phyloP scores from a whole-genome alignment of 2,797 vertebrate genomes.

The Takifugu rubripes region DNA sequence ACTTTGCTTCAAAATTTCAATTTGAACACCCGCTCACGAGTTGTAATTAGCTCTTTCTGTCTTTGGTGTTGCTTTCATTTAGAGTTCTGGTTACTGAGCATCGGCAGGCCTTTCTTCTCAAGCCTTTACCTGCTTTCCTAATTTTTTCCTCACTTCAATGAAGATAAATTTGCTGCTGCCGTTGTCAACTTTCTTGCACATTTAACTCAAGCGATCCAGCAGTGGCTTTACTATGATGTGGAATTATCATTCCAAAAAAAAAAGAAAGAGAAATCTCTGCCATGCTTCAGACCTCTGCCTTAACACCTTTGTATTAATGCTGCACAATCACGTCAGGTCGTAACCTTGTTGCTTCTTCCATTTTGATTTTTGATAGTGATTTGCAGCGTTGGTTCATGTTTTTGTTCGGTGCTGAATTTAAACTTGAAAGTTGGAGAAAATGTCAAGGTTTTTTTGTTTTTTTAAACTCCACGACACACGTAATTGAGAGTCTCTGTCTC shows the following conservation, averaged over 20 bases:
- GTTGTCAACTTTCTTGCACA: not conserved
- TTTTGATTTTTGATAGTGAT: conserved; percentile 22
- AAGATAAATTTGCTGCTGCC: no score
- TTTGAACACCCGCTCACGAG: no score
- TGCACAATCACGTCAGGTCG: conserved; percentile 10
- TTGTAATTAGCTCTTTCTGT: no score
- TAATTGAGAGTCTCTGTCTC: conserved; percentile 11
- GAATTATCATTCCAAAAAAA: no score
- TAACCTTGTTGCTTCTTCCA: not conserved
- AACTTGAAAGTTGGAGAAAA: conserved; percentile 11
- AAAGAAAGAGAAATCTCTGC: no score
- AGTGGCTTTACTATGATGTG: no score
- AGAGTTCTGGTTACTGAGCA: no score
- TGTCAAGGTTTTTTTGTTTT: conserved; percentile 9
- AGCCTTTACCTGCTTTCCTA: not conserved
- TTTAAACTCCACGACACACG: conserved; percentile 1
- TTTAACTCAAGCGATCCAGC: not conserved
- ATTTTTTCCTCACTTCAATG: no score
- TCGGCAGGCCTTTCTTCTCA: not conserved
- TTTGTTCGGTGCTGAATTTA: conserved; percentile 10
- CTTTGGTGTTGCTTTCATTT: no score
- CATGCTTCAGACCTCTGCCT: no score
- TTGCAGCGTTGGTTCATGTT: conserved; percentile 12
- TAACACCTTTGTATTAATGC: not conserved
- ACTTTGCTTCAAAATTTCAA: no score